A percentile compares a stretch with the other conserved stretches of the same genome.
Conservation (phyloP, 2,888 invertebrate genomes). For the Graphium colonna region DNA sequence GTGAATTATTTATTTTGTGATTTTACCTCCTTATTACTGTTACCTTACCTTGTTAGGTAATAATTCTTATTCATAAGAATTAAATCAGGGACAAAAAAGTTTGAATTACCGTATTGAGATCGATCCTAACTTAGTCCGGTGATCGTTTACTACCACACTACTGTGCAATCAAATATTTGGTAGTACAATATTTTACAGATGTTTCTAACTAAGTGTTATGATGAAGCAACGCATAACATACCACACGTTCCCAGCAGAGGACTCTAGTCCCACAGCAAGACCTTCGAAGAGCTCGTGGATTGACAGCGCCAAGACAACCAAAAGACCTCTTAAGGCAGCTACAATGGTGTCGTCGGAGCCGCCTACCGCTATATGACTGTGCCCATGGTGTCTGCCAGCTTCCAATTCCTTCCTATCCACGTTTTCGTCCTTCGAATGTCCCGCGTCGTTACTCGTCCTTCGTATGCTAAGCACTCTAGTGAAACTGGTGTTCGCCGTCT, state of each 20-base stretch:
- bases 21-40: no score
- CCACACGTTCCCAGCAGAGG: conserved; percentile 75
- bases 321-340: conserved; percentile 82
- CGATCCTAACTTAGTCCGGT: no score
- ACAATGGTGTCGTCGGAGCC: conserved; percentile 61
- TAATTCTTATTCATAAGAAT: no score
- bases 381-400: conserved; percentile 40
- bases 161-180: no score
- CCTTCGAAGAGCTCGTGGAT: conserved; percentile 94
- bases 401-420: conserved; percentile 37
- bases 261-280: conserved; percentile 88
- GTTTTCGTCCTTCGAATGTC: conserved; percentile 27
- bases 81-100: no score
- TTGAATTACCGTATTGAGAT: no score
- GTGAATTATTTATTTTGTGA: no score
- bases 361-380: conserved; percentile 50
- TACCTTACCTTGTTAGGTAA: no score
- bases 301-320: conserved; percentile 85
- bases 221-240: no score
- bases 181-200: no score
- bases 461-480: conserved; percentile 60
- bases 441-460: conserved; percentile 38
- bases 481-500: conserved; percentile 47
- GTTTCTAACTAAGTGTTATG: no score
- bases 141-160: no score